These are phyloP conservation scores for Conops quadrifasciatus DNA, from an alignment of 2,888 invertebrate species.

Conservation along the genomic window DNA sequence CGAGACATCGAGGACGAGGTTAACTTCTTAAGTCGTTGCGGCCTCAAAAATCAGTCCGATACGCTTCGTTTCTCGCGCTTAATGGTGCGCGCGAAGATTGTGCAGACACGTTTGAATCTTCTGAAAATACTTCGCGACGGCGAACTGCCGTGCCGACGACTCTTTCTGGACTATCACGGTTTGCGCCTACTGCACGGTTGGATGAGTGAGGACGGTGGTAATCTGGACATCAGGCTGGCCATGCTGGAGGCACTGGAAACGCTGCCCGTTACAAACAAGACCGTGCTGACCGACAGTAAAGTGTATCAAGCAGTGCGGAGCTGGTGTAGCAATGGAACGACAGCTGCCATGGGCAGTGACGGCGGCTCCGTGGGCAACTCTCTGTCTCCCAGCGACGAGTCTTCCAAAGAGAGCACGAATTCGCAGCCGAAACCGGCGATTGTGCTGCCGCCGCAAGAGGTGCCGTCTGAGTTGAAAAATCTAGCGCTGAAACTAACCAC, in stretches of 20 bases:
- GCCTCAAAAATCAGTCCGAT: constrained; percentile 88
- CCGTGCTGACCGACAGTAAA: constrained; percentile 90
- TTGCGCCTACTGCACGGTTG: constrained; percentile 90
- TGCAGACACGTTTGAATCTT: constrained; percentile 78
- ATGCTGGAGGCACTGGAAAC: constrained; percentile 82
- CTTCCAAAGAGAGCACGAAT: constrained; percentile 44
- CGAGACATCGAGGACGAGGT: constrained; percentile 85
- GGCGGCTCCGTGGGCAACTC: constrained; percentile 18
- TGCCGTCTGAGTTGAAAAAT: constrained; percentile 52
- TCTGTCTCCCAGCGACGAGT: constrained; percentile 45
- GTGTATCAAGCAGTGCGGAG: constrained; percentile 84
- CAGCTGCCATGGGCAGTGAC: constrained; percentile 42
- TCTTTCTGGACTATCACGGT: constrained; percentile 95
- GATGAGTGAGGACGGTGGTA: constrained; percentile 76
- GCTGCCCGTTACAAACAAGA: constrained; percentile 92
- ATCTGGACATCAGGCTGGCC: constrained; percentile 70
- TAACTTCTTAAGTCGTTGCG: constrained; percentile 77
- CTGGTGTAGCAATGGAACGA: constrained; percentile 71
- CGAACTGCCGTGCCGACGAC: constrained; percentile 81
- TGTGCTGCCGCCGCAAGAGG: constrained; percentile 38
- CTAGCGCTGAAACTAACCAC: constrained; percentile 50
- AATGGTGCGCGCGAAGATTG: constrained; percentile 90
- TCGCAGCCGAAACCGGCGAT: constrained; percentile 21
- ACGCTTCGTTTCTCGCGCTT: constrained; percentile 89
- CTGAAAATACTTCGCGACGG: constrained; percentile 81